These are phyloP conservation scores for Lineus longissimus DNA, from an alignment of 1,140 invertebrate genomes.

Conservation along the genomic window DNA sequence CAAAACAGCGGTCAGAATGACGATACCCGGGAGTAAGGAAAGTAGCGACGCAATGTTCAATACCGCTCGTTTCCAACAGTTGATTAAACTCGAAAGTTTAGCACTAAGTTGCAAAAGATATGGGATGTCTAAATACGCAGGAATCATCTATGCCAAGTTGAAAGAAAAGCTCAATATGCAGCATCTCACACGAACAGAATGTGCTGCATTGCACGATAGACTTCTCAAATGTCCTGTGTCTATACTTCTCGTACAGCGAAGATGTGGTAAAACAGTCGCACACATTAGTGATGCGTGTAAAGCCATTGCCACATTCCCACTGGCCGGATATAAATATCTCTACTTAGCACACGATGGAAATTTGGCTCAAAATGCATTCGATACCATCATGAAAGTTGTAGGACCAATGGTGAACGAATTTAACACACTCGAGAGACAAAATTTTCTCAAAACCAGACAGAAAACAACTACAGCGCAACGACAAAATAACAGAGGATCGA, in stretches of 20 bases:
- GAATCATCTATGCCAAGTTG: background rate
- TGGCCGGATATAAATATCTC: background rate
- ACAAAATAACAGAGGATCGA: background rate
- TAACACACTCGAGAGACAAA: background rate
- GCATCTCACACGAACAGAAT: background rate
- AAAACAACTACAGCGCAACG: background rate
- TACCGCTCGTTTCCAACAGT: background rate
- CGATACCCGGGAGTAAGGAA: background rate
- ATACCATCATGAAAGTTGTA: background rate
- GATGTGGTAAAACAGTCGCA: background rate
- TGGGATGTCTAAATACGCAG: background rate
- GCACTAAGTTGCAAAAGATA: background rate
- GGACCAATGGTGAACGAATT: background rate
- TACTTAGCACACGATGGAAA: background rate
- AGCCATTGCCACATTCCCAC: background rate
- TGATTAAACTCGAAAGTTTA: background rate
- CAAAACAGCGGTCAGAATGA: background rate
- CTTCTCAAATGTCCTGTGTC: background rate
- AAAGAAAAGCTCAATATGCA: background rate
- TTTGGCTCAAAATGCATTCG: background rate
- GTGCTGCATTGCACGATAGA: background rate
- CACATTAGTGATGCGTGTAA: background rate
- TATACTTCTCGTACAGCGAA: background rate
- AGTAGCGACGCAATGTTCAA: background rate
- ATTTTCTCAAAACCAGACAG: background rate